Conservation (phyloP, 2,888 invertebrate species). For the Brenthis daphne region DNA sequence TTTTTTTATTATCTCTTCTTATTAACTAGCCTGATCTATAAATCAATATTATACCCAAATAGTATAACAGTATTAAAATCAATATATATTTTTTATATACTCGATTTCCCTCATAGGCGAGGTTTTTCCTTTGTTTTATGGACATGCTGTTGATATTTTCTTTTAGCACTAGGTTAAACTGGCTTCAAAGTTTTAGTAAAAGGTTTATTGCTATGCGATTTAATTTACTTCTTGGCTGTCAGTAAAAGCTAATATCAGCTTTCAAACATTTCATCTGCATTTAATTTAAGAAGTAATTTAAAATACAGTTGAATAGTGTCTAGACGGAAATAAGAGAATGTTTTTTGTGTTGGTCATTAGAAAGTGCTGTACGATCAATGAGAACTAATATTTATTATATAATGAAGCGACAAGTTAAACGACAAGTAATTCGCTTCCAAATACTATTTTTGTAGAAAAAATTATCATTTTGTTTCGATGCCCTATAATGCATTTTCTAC, state of each 20-base stretch:
- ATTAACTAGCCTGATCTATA: too few relatives aligned
- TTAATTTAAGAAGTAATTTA: neutral
- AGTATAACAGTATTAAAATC: too few relatives aligned
- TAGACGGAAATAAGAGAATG: constrained; percentile 15
- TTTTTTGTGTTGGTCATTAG: constrained; percentile 19
- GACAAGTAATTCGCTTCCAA: neutral
- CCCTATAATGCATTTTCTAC: too few relatives aligned
- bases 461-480: neutral
- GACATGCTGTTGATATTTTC: too few relatives aligned
- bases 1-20: too few relatives aligned
- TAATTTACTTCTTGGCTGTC: neutral
- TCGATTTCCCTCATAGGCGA: too few relatives aligned
- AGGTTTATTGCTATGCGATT: too few relatives aligned
- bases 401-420: constrained; percentile 5
- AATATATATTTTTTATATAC: too few relatives aligned
- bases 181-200: neutral
- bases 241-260: constrained; percentile 3
- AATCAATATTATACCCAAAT: too few relatives aligned
- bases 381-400: constrained; percentile 16
- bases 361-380: constrained; percentile 17
- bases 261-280: neutral
- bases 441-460: neutral
- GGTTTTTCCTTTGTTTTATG: neutral
- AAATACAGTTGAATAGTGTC: constrained; percentile 12
- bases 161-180: neutral